A percentile compares a stretch with the other conserved stretches of the same genome.
phyloP scores from a whole-genome alignment of 2,797 vertebrate species.

The Bovichtus variegatus region DNA sequence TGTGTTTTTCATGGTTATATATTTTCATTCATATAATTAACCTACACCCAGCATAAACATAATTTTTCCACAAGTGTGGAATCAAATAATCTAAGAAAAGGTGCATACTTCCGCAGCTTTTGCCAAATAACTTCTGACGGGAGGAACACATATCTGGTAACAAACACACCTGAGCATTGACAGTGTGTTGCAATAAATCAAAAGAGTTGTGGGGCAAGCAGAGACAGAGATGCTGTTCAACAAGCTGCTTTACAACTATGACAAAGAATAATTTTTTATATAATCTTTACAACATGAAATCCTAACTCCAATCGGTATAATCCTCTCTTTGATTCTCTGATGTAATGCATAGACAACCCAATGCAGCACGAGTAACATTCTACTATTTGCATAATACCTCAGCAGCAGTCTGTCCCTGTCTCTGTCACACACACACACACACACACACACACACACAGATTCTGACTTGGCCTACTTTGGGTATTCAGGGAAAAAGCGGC shows the following conservation, averaged over 20 bases:
- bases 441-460: constrained; percentile 18
- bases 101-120: neutral
- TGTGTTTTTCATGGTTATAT: neutral
- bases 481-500: constrained; percentile 22
- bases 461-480: constrained; percentile 71
- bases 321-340: constrained; percentile 48
- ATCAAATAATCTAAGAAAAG: neutral
- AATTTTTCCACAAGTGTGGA: neutral
- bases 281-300: constrained; percentile 29
- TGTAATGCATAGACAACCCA: constrained; percentile 50
- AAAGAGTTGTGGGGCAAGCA: constrained; percentile 4
- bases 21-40: neutral
- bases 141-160: neutral
- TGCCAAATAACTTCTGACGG: constrained; percentile 32
- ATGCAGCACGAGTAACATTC: constrained; percentile 26
- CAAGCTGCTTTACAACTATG: constrained; percentile 19
- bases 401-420: constrained; percentile 31
- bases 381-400: constrained; percentile 46
- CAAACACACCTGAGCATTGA: constrained; percentile 26
- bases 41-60: neutral
- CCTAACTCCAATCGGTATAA: constrained; percentile 33
- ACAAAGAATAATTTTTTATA: constrained; percentile 23
- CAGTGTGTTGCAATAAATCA: neutral
- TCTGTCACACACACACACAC: constrained; percentile 10
- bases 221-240: constrained; percentile 26